These are phyloP conservation scores for Myotis daubentonii DNA, from an alignment of 2,797 vertebrate species.

Conservation along the genomic window DNA sequence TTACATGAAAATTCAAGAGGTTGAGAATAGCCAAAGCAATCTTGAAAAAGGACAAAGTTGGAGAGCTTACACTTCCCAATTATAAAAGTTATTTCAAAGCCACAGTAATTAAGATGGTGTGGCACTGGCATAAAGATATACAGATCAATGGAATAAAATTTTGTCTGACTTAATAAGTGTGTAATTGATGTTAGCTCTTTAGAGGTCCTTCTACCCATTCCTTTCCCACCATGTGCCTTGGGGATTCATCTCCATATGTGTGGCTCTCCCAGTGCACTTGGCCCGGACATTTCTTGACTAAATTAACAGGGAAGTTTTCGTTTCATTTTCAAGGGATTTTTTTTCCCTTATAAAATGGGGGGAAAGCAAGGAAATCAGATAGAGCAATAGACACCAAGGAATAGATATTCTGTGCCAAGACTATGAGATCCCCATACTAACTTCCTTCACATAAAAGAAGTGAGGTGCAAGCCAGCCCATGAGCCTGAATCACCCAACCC, in stretches of 20 bases:
- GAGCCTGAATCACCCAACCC: neutral
- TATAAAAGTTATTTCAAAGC: slow-evolving; percentile 43
- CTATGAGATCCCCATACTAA: neutral
- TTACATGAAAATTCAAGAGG: neutral
- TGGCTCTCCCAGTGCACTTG: neutral
- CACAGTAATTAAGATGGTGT: neutral
- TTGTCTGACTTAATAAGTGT: neutral
- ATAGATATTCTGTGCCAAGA: neutral
- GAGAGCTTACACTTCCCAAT: neutral
- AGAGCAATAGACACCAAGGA: neutral
- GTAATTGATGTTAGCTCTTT: neutral
- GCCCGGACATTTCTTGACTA: neutral
- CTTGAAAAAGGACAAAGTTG: neutral
- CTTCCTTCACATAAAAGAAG: neutral
- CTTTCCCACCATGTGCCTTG: neutral
- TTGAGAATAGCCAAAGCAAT: neutral
- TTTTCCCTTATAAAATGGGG: slow-evolving; percentile 3
- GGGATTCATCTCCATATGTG: neutral
- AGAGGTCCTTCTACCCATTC: neutral
- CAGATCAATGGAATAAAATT: neutral
- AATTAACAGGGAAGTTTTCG: neutral
- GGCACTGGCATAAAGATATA: neutral
- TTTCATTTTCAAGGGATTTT: neutral
- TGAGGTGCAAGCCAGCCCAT: neutral
- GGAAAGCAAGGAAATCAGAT: neutral